Percentiles rank a stretch among this genome's conserved stretches.
These are phyloP conservation scores for Herpetotheres cachinnans DNA, from an alignment of 2,113 vertebrate genomes.

Conservation along the genomic window DNA sequence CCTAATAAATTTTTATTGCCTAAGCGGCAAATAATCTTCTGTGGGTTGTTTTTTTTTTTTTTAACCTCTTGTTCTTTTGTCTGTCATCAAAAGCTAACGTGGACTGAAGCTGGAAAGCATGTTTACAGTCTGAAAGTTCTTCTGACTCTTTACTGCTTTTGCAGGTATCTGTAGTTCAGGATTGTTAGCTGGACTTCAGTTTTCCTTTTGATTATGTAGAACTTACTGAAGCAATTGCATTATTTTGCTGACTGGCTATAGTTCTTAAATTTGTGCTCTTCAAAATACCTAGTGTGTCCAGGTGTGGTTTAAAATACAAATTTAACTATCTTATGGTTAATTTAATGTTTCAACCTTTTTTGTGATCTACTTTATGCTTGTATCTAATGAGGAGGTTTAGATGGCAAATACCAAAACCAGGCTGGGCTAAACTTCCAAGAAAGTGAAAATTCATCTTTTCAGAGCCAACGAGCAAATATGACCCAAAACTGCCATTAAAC, in stretches of 20 bases:
- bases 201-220: neutral
- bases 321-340: neutral
- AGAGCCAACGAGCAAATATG: neutral
- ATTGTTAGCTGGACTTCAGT: neutral
- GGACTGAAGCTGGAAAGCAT: neutral
- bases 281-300: neutral
- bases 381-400: neutral
- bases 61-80: neutral
- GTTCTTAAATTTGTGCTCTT: neutral
- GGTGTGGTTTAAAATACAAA: neutral
- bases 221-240: neutral
- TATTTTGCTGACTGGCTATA: neutral
- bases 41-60: neutral
- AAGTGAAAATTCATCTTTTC: neutral
- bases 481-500: conserved; percentile 6
- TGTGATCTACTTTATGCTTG: neutral
- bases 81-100: neutral
- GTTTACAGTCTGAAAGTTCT: neutral
- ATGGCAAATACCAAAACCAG: neutral
- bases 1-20: neutral
- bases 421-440: neutral
- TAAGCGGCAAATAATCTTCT: neutral
- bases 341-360: neutral
- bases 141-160: neutral
- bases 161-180: neutral